Conservation (phyloP, 2,113 vertebrate species). For the Sphyrna mokarran region DNA sequence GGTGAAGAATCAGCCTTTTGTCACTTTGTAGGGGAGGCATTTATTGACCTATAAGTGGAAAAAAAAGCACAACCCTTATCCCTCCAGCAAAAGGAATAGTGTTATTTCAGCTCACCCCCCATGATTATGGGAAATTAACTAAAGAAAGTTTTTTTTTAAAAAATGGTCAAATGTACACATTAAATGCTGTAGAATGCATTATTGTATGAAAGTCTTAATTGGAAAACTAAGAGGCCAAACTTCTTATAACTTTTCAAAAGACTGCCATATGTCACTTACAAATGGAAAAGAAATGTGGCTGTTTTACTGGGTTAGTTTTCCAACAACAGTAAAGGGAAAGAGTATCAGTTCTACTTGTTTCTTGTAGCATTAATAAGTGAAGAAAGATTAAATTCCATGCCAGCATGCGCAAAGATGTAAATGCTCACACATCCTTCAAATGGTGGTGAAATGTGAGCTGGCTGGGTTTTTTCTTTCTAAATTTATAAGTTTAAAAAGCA, state of each 20-base stretch:
- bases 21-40: background rate
- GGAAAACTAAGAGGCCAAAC: slow-evolving; percentile 15
- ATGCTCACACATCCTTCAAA: background rate
- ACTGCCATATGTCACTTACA: background rate
- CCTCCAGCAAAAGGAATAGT: background rate
- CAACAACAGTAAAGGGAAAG: background rate
- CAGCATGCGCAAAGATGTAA: background rate
- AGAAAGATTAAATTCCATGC: background rate
- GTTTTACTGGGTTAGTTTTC: background rate
- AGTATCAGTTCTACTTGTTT: background rate
- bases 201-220: background rate
- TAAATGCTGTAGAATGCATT: background rate
- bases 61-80: background rate
- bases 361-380: background rate
- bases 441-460: background rate
- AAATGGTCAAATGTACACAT: background rate
- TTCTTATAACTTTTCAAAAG: background rate
- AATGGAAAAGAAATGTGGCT: background rate
- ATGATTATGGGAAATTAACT: background rate
- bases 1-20: slow-evolving; percentile 22
- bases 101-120: background rate
- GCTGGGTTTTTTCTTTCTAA: background rate
- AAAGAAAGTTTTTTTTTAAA: background rate
- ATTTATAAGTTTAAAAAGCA: background rate
- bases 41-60: slow-evolving; percentile 7